A percentile compares a stretch with the other conserved stretches of the same genome.
phyloP scores from a whole-genome alignment of 2,797 vertebrate species.

The Argentina silus region DNA sequence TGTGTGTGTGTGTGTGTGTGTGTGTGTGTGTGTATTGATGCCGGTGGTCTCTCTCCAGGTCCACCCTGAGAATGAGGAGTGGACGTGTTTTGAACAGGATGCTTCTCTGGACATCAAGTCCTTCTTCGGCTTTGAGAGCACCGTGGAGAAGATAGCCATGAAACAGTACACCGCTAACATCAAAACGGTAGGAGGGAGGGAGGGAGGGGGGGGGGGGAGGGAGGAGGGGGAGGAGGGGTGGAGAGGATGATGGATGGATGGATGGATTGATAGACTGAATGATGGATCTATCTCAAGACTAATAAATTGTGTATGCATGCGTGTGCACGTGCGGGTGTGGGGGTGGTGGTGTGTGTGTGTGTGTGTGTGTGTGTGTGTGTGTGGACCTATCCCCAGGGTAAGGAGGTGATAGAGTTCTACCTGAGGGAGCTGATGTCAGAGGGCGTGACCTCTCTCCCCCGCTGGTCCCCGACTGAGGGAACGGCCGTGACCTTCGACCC shows the following conservation, averaged over 20 bases:
- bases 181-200: constrained; percentile 41
- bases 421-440: constrained; percentile 80
- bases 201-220: neutral
- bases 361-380: neutral
- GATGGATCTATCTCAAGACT: neutral
- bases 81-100: constrained; percentile 90
- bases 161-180: constrained; percentile 90
- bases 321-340: neutral
- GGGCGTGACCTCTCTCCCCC: constrained; percentile 78
- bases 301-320: neutral
- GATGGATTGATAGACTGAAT: neutral
- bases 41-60: constrained; percentile 67
- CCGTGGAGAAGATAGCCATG: constrained; percentile 90
- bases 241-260: neutral
- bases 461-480: constrained; percentile 68
- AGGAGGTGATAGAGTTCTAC: constrained; percentile 85
- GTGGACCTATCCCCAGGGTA: constrained; percentile 68
- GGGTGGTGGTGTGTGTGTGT: neutral
- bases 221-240: neutral
- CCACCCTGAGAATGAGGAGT: constrained; percentile 89
- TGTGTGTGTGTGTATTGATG: neutral
- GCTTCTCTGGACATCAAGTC: constrained; percentile 90
- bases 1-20: constrained; percentile 2
- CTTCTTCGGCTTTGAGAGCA: constrained; percentile 90
- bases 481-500: constrained; percentile 7